A percentile compares a stretch with the other conserved stretches of the same genome.
phyloP scores from a whole-genome alignment of 23 tunicate genomes.

The Halocynthia roretzi region DNA sequence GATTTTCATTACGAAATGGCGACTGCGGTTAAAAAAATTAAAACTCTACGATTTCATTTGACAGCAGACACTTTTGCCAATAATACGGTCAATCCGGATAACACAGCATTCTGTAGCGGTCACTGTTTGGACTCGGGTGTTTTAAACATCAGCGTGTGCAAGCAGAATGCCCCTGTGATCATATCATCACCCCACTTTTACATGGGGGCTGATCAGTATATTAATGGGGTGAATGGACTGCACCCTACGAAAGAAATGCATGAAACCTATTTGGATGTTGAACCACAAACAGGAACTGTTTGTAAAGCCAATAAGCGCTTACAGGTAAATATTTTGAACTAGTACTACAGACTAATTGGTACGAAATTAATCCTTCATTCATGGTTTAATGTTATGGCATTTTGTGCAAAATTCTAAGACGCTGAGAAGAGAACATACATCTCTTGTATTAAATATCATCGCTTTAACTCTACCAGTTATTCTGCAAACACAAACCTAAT shows the following conservation, averaged over 20 bases:
- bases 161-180: slow-evolving; percentile 70
- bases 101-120: slow-evolving; percentile 66
- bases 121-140: slow-evolving; percentile 81
- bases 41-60: slow-evolving; percentile 44
- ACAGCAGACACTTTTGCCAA: slow-evolving; percentile 63
- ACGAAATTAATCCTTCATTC: background rate
- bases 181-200: slow-evolving; percentile 86
- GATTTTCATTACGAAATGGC: background rate
- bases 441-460: too few species aligned
- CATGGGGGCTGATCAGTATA: slow-evolving; percentile 51
- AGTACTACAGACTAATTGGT: background rate
- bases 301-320: slow-evolving; percentile 5
- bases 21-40: slow-evolving; percentile 29
- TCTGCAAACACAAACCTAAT: too few species aligned
- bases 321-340: slow-evolving; percentile 4
- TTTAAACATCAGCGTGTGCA: slow-evolving; percentile 68
- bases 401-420: too few species aligned
- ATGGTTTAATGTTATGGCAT: too few species aligned
- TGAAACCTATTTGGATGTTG: slow-evolving; percentile 69
- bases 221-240: slow-evolving; percentile 57
- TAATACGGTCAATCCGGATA: slow-evolving; percentile 50
- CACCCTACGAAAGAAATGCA: slow-evolving; percentile 47
- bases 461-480: too few species aligned
- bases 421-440: too few species aligned
- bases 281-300: slow-evolving; percentile 42